Conservation (phyloP, 2,113 vertebrate genomes). For the Tyrannus savana region DNA sequence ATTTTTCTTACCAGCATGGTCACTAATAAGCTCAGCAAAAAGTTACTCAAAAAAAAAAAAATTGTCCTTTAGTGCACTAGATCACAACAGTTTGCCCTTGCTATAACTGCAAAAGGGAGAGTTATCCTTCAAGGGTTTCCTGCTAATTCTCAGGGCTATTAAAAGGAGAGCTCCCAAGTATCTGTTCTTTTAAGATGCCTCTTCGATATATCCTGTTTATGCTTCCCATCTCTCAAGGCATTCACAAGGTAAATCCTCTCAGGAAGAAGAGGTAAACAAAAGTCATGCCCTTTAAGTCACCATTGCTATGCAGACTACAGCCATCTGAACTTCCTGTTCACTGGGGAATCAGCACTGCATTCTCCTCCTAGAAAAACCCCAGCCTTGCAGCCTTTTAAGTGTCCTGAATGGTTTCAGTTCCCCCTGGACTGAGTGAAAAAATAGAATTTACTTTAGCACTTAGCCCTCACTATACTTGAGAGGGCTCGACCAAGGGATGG, state of each 20-base stretch:
- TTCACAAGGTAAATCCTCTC: conserved; percentile 7
- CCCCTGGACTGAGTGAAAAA: neutral
- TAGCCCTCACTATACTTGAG: neutral
- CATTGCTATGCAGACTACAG: neutral
- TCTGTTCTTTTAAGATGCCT: neutral
- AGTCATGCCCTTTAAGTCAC: neutral
- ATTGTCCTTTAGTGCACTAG: neutral
- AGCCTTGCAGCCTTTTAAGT: neutral
- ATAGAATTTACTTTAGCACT: neutral
- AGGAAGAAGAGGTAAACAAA: neutral
- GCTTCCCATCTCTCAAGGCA: neutral
- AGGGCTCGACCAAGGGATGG: neutral
- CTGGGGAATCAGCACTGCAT: neutral
- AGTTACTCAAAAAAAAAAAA: neutral
- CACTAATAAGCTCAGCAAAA: neutral
- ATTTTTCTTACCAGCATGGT: neutral
- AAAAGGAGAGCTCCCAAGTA: neutral
- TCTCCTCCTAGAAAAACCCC: neutral
- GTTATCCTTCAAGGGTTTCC: neutral
- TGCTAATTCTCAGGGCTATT: neutral
- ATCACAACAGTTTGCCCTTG: neutral
- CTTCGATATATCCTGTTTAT: neutral
- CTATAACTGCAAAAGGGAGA: neutral
- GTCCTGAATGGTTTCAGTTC: neutral
- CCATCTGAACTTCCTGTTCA: neutral